Conservation (phyloP, 2,888 invertebrate species). For the Lepidochitona cinerea region DNA sequence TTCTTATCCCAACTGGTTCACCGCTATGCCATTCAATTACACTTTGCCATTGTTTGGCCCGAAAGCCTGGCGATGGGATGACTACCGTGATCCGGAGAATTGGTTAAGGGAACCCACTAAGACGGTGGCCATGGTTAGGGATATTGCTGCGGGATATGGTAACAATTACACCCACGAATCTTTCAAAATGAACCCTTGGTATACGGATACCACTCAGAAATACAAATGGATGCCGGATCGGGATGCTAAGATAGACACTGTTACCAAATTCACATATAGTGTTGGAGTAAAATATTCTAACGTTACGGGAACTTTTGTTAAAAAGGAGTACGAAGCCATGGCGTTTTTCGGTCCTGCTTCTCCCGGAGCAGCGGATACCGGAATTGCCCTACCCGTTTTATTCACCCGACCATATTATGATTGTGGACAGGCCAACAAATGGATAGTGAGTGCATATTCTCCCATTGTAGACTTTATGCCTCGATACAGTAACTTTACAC, state of each 20-base stretch:
- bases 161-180: conserved; percentile 83
- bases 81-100: conserved; percentile 86
- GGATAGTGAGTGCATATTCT: conserved; percentile 94
- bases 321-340: conserved; percentile 41
- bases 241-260: background rate
- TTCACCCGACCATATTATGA: conserved; percentile 97
- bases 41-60: conserved; percentile 95
- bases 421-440: conserved; percentile 94
- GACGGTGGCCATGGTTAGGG: conserved; percentile 80
- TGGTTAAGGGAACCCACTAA: conserved; percentile 92
- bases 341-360: conserved; percentile 61
- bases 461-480: conserved; percentile 97
- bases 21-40: conserved; percentile 83
- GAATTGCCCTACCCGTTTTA: conserved; percentile 83
- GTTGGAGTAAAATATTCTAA: conserved; percentile 61
- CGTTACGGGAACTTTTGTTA: conserved; percentile 52
- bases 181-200: conserved; percentile 42
- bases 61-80: conserved; percentile 78
- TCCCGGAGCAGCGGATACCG: conserved; percentile 66
- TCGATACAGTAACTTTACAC: conserved; percentile 65
- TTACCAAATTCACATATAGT: conserved; percentile 42
- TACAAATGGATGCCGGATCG: conserved; percentile 36
- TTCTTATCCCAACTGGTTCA: conserved; percentile 93
- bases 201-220: background rate
- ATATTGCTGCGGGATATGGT: conserved; percentile 79